Base-by-base conservation (phyloP, 2,797 vertebrate species). In the Thalassophryne amazonica region DNA sequence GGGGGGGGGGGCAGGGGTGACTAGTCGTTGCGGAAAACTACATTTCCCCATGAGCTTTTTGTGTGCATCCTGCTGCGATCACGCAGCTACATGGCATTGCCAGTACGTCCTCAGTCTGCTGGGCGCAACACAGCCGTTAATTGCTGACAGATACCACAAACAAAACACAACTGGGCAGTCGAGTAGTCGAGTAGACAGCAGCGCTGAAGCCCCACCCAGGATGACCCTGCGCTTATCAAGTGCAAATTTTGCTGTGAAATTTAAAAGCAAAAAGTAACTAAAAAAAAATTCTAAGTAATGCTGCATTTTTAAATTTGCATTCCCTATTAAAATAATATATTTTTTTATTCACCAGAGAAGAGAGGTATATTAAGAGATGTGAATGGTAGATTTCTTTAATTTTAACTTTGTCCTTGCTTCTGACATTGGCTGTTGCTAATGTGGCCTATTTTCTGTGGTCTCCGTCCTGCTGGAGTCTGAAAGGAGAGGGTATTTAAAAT, bases 401-500 rank as follows among this genome's bases (percentile, higher is more conserved):
- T 81, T 71, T n/a, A n/a, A 58, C 69, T 78, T 74, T 59, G 76
- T 67, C 83, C 81, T 87, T 74, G 34, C 50, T 15, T 52, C n/a
- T 81, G 74, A 85, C 80, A 81, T 85, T 85, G 75, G 42, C 47
- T 23, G 65, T 76, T 83, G 56, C 46, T 83, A 78, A 84, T 80
- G 43, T 73, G 60, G 63, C 69, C 67, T 76, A 69, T 83, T 85
- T 81, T 81, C 70, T 52, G 65, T 73, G 60, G 60, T 57, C 62
- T 66, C 75, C 65, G 56, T 86, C 76, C 78, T 82, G 78, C 76
- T 81, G 83, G 76, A 80, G 72, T 75, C 82, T 81, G 75, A 85
- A 83, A 74, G 74, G 71, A 64, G 76, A 82, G 62, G n/a, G 68
- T 71, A 84, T 77, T 84, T 83, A 81, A 82, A 86, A 86, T 72